phyloP scores from a whole-genome alignment of 2,888 invertebrate species.

The Merodon equestris region DNA sequence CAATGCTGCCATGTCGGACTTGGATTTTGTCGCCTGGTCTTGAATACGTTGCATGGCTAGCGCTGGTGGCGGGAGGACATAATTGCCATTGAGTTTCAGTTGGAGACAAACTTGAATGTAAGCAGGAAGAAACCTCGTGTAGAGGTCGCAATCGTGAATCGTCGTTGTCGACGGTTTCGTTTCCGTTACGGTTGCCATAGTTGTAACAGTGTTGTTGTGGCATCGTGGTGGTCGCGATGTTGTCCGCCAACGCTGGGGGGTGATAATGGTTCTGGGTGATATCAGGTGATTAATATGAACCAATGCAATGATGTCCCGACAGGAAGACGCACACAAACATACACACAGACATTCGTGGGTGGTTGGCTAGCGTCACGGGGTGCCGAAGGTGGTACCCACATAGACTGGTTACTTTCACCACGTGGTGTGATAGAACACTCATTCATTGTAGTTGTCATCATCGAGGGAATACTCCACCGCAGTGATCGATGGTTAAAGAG shows the following conservation, averaged over 20 bases:
- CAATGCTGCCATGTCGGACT: conserved; percentile 8
- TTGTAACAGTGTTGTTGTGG: too few species aligned
- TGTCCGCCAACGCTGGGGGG: conserved; percentile 3
- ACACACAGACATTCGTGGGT: conserved; percentile 16
- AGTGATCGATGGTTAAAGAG: conserved; percentile 53
- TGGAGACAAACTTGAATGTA: conserved; percentile 5
- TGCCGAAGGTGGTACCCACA: conserved; percentile 54
- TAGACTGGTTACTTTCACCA: conserved; percentile 16
- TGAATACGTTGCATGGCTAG: conserved; percentile 43
- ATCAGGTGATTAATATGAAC: conserved; percentile 57
- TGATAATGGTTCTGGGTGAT: conserved; percentile 15
- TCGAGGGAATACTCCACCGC: conserved; percentile 11
- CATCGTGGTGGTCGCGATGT: too few species aligned
- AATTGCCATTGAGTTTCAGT: conserved; percentile 54
- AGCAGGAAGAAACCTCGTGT: conserved; percentile 26
- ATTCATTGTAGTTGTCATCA: conserved; percentile 40
- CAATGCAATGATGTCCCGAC: conserved; percentile 29
- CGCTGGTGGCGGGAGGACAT: conserved; percentile 36
- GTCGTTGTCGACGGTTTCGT: conserved; percentile 1
- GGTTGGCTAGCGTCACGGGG: conserved; percentile 37
- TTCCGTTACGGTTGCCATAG: too few species aligned
- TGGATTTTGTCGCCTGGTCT: conserved; percentile 30
- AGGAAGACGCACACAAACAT: conserved; percentile 10
- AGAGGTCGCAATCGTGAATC: conserved; percentile 43
- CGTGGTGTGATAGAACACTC: conserved; percentile 18